Evolutionary conservation across 2,888 invertebrate genomes (phyloP), one percentile per base, ranked within the genome.

Genomic region (Neria commutata): DNA sequence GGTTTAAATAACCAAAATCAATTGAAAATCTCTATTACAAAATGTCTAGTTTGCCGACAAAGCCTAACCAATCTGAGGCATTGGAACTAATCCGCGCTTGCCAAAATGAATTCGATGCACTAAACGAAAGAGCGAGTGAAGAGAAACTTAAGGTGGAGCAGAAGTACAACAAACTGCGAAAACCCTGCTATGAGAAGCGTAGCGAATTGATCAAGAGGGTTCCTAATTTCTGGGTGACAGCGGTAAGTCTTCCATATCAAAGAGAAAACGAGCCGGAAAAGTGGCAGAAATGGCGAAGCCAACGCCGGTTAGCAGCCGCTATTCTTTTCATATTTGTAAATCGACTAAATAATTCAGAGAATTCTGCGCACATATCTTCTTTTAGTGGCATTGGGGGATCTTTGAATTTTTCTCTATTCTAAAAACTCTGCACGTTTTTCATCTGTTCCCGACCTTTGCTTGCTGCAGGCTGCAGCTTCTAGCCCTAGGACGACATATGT

Each of bases 81-180:
- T 80, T 92, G 72, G 91, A 91, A 82, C 89, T 90, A 77, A 89
- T 92, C 74, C 92, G 92, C 83, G 85, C 86, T 52, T 89, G 90
- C 81, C 93, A 93, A 81, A 90, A 88, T 80, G 91, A 91, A 82
- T 88, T 93, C 77, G 92, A 93, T 83, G 85, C 86, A 55, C 82
- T 93, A 63, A 92, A 91, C 80, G 91, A 92, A 76, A 90, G 91
- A 78, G 91, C 92, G 45, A 89, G 89, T 77, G 91, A 92, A 74
- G 93, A 94, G 81, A 92, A 93, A 64, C 83, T 93, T 21, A 88
- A 88, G 82, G 88, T 91, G 37, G 92, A 93, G 83, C 91, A 91
- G 78, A 91, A 91, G 79, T 93, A 90, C 82, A 92, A 91, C 81
- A 88, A 89, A 81, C 82, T 91, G 61, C 85, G 91, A 55, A 89